phyloP scores from a whole-genome alignment of 2,113 vertebrate species.

The Pimephales promelas region DNA sequence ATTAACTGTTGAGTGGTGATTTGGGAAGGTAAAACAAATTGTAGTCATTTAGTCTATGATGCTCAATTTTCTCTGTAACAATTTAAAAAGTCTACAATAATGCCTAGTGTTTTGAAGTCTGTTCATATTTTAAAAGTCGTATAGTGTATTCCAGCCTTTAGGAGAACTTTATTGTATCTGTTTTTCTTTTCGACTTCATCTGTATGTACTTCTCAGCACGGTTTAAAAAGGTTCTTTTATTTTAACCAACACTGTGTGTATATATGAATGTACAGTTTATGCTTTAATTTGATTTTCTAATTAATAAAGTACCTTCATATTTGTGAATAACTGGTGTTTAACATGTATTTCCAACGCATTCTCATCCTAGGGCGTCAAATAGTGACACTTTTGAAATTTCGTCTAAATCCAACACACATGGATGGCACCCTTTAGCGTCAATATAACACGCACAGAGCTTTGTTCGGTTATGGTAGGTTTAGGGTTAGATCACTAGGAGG shows the following conservation, averaged over 20 bases:
- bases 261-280: conserved; percentile 64
- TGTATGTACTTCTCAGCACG: conserved; percentile 18
- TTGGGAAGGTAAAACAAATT: not conserved
- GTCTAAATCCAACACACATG: too few relatives aligned
- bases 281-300: conserved; percentile 72
- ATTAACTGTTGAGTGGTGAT: not conserved
- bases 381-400: too few relatives aligned
- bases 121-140: not conserved
- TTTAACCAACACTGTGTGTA: conserved; percentile 48
- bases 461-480: too few relatives aligned
- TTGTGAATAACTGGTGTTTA: not conserved
- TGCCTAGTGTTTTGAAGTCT: not conserved
- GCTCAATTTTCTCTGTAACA: too few relatives aligned
- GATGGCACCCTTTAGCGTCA: too few relatives aligned
- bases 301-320: conserved; percentile 75
- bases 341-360: not conserved
- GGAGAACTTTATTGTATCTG: not conserved
- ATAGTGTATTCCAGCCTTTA: not conserved
- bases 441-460: too few relatives aligned
- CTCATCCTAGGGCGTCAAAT: too few relatives aligned
- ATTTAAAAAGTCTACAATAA: too few relatives aligned
- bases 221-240: conserved; percentile 38
- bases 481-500: too few relatives aligned
- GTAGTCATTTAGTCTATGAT: not conserved
- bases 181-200: conserved; percentile 35